These are phyloP conservation scores for Mixornis gularis DNA, from an alignment of 2,113 vertebrate genomes.

Conservation along the genomic window DNA sequence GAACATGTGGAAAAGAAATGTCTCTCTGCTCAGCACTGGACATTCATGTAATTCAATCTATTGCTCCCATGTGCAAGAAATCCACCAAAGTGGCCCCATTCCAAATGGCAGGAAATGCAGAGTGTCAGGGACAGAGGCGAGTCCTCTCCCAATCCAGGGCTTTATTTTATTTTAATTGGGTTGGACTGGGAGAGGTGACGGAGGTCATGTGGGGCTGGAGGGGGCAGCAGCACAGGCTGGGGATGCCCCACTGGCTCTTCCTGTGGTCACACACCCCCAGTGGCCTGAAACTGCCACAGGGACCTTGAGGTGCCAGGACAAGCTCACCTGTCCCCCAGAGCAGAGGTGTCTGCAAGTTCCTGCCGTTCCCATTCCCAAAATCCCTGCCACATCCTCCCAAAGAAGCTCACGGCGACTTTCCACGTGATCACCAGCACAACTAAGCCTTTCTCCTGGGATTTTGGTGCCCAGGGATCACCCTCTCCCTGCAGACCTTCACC, in stretches of 20 bases:
- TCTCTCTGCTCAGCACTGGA: constrained; percentile 39
- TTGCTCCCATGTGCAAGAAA: constrained; percentile 63
- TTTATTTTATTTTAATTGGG: not conserved
- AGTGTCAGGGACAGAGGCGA: not conserved
- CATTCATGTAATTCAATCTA: constrained; percentile 61
- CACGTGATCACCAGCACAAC: fast-evolving
- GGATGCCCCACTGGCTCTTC: not conserved
- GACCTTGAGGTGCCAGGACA: too few relatives aligned
- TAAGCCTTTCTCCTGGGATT: not conserved
- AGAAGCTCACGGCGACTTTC: not conserved
- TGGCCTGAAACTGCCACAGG: not conserved
- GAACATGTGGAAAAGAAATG: constrained; percentile 69
- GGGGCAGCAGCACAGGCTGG: not conserved
- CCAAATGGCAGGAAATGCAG: constrained; percentile 6
- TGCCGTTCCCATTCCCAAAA: not conserved
- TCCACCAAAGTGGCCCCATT: constrained; percentile 44
- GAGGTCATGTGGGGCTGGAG: fast-evolving
- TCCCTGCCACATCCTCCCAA: not conserved
- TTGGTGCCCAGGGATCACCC: not conserved
- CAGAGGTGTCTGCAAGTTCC: not conserved
- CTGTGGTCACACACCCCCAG: too few relatives aligned
- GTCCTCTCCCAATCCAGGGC: not conserved
- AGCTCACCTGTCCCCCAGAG: not conserved
- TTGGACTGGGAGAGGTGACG: fast-evolving
- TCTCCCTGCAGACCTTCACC: not conserved